Evolutionary conservation across 1,140 invertebrate genomes (phyloP).

Genomic region (Neodiprion virginianus): DNA sequence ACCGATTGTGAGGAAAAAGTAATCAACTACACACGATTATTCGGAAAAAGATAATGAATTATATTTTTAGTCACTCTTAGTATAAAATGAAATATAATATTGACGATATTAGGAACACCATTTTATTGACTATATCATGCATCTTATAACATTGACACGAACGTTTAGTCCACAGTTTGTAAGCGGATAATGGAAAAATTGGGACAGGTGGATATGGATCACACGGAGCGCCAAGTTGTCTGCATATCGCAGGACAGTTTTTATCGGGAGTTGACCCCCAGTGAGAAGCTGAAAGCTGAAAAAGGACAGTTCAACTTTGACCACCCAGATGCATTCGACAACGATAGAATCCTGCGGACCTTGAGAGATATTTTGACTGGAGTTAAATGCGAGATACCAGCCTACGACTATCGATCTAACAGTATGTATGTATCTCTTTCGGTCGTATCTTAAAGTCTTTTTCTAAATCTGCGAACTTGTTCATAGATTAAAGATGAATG

Average conservation of each 20-base stretch:
- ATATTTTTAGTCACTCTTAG: no score
- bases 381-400: slow-evolving; percentile 84
- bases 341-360: slow-evolving; percentile 81
- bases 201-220: slow-evolving; percentile 88
- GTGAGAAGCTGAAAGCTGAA: slow-evolving; percentile 84
- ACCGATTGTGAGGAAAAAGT: no score
- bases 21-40: no score
- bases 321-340: slow-evolving; percentile 94
- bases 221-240: slow-evolving; percentile 88
- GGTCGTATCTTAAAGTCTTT: slow-evolving; percentile 10
- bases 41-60: no score
- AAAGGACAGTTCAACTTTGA: slow-evolving; percentile 97
- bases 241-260: slow-evolving; percentile 97
- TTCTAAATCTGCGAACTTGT: neutral
- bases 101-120: no score
- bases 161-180: slow-evolving; percentile 90
- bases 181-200: slow-evolving; percentile 94
- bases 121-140: no score
- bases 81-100: no score
- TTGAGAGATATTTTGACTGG: slow-evolving; percentile 83
- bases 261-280: slow-evolving; percentile 84
- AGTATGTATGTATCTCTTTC: slow-evolving; percentile 70
- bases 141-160: no score
- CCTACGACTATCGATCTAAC: slow-evolving; percentile 90
- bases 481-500: no score